These are phyloP conservation scores for Sinodicranocentrus sp. DNA, from an alignment of 2,888 invertebrate species.

Conservation along the genomic window DNA sequence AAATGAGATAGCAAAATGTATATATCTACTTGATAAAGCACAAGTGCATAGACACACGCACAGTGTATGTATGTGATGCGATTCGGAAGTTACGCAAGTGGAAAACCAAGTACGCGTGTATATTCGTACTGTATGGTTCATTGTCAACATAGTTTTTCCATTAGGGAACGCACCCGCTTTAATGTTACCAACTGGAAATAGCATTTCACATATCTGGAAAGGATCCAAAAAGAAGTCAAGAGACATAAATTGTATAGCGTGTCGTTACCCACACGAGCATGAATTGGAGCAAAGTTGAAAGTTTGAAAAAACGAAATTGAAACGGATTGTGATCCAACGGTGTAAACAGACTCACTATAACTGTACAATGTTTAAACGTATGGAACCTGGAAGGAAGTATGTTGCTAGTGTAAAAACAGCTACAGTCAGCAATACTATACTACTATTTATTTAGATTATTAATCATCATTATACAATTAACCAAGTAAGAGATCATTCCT, in stretches of 20 bases:
- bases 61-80: background rate
- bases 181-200: background rate
- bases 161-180: background rate
- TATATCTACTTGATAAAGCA: too few species aligned
- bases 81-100: background rate
- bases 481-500: slow-evolving; percentile 7
- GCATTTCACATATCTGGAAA: slow-evolving; percentile 1
- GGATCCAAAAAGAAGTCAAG: background rate
- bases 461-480: slow-evolving; percentile 9
- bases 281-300: background rate
- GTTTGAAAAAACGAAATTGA: background rate
- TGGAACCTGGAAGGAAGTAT: too few species aligned
- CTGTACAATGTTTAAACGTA: too few species aligned
- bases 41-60: background rate
- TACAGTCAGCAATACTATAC: too few species aligned
- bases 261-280: slow-evolving; percentile 1
- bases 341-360: too few species aligned
- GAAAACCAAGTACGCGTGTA: background rate
- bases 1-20: background rate
- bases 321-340: background rate
- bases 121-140: background rate
- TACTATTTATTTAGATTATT: too few species aligned
- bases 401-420: too few species aligned
- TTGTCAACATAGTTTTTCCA: background rate
- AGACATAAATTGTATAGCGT: background rate